Base-by-base conservation (phyloP, 2,888 invertebrate genomes). In the Thysanoteuthis rhombus region DNA sequence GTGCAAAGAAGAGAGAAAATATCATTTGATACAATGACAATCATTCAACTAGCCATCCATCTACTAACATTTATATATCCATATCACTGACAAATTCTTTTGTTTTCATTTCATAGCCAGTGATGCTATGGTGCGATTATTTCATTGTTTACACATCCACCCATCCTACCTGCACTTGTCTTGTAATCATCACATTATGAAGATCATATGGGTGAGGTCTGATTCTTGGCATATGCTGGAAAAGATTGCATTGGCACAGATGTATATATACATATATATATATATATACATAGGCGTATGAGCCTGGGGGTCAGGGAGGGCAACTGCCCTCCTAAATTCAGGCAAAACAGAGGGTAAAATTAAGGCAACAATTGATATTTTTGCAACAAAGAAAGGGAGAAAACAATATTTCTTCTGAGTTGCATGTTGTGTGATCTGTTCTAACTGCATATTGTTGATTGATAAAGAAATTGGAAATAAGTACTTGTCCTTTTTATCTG, bases 1-100 rank as follows among this genome's bases (percentile, higher is more conserved):
- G 75, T 75, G 36, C 75, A 75, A 75, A 16, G n/a, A 75, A 12
- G 75, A 75, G 75, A 75, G 32, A 75, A 75, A n/a, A 75, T 75
- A 75, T 75, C 8, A n/a, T 75, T 75, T 75, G 4, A 32, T 10
- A 75, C 75, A 75, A n/a, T 75, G 75, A 75, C 75, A 75, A 75
- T 36, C 75, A 75, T 75, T 75, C n/a, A 75, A 92, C n/a, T 92
- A 39, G n/a, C 28, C 52, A 47, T 42, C 38, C 52, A 47, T 42
- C 28, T 45, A 93, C 90, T 91, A 94, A 94, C 38, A 40, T 40
- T 22, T 93, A 58, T 42, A 40, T 75, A 75, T n/a, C 75, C 75
- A 75, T 75, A 75, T 75, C 75, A 75, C n/a, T 36, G n/a, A 36
- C 75, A 75, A 8, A 4, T 90, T 42, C 38, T 91, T 90, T 36